Base-by-base conservation (phyloP, 1,140 invertebrate species). In the Hermatobates lingyangjiaoensis region DNA sequence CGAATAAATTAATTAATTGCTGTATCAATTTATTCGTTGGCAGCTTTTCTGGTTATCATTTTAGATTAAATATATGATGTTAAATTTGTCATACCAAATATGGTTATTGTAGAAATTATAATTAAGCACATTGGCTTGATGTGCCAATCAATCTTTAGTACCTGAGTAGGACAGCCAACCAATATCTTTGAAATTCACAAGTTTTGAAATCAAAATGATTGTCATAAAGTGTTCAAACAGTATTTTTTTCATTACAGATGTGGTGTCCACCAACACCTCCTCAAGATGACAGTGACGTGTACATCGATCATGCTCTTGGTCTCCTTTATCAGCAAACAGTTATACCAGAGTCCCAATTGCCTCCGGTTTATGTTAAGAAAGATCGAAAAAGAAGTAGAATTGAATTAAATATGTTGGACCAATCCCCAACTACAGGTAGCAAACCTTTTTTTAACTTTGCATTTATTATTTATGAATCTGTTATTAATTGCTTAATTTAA, bases 181-280 rank as follows among this genome's bases (percentile, higher is more conserved):
- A 10, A 34, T 34, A n/a, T n/a, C n/a, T 34, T 7, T 34, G 7
- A 34, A n/a, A 10, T 34, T 40, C n/a, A 40, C 3, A 3, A 40
- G 39, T 40, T 40, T 40, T 2, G 21, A 40, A n/a, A n/a, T n/a
- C n/a, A 40, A 40, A 40, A 40, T 7, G n/a, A n/a, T n/a, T n/a
- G n/a, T 27, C 12, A 20, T 48, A 12, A 3, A 48, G 1, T 44
- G 18, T 42, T 2, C 20, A 44, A 14, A 42, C 14, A 25, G 42
- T 3, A 18, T 45, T 46, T 51, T 28, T 58, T 53, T 52, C 55
- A 50, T 60, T 61, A 56, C 67, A 94, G 91, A 79, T 94, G 73
- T 96, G 91, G 89, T 83, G 83, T 58, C 92, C 91, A 53, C 91
- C 90, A 51, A 94, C 90, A 14, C 90, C 91, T 54, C 90, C 91